Evolutionary conservation across 2,113 vertebrate genomes (phyloP).

Genomic region (Nesoenas mayeri): DNA sequence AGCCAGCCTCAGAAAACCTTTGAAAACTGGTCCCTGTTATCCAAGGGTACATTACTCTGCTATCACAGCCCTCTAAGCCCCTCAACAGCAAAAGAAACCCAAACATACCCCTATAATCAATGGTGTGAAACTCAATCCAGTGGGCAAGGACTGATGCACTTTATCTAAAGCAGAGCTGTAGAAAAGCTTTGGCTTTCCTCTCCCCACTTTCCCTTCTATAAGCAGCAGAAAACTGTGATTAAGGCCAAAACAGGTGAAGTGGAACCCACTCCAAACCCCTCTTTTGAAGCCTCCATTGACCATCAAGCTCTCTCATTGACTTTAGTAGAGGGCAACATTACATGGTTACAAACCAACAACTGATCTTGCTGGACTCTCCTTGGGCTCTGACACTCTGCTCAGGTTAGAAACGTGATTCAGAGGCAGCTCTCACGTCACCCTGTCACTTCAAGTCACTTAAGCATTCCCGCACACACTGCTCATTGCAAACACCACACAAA

Average conservation of each 20-base stretch:
- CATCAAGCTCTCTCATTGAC: not conserved
- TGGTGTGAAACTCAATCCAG: not conserved
- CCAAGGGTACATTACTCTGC: not conserved
- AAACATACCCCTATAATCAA: not conserved
- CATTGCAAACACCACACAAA: not conserved
- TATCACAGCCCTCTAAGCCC: not conserved
- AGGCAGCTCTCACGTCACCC: not conserved
- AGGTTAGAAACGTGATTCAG: not conserved
- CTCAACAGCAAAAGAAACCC: not conserved
- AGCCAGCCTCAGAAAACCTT: not conserved
- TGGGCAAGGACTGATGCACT: not conserved
- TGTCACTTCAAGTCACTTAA: rapidly evolving
- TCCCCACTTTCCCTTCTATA: not conserved
- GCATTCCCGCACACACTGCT: not conserved
- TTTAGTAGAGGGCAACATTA: not conserved
- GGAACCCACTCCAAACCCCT: not conserved
- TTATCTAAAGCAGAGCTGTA: not conserved
- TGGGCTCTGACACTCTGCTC: not conserved
- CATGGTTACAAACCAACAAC: not conserved
- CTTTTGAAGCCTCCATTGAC: not conserved
- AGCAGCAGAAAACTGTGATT: not conserved
- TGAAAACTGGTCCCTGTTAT: not conserved
- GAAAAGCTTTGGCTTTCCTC: not conserved
- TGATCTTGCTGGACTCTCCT: not conserved
- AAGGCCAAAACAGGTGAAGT: not conserved